phyloP scores from a whole-genome alignment of 2,113 vertebrate genomes.

The Agapornis roseicollis region DNA sequence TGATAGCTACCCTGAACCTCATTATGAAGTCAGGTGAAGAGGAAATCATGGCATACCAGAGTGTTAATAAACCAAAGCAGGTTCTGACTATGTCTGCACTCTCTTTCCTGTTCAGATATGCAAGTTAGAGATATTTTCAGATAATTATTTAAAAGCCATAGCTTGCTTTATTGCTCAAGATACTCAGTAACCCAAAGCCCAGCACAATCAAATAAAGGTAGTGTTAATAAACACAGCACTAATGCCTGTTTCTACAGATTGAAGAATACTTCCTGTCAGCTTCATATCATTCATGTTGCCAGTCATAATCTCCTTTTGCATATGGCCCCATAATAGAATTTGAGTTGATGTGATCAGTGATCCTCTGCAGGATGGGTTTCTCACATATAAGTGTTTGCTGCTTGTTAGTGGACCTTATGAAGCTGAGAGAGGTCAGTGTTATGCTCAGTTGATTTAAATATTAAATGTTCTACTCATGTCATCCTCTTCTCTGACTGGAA shows the following conservation, averaged over 20 bases:
- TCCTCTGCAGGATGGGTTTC: not conserved
- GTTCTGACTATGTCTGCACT: not conserved
- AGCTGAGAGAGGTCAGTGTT: slow-evolving; percentile 12
- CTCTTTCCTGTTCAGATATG: not conserved
- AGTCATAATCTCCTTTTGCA: not conserved
- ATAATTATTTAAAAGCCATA: slow-evolving; percentile 33
- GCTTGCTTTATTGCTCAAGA: not conserved
- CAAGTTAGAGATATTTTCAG: not conserved
- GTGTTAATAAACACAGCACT: not conserved
- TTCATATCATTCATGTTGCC: not conserved
- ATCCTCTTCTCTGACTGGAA: slow-evolving; percentile 23
- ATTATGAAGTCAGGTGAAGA: not conserved
- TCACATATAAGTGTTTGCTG: not conserved
- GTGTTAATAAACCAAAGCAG: not conserved
- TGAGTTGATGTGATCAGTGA: not conserved
- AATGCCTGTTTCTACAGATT: not conserved
- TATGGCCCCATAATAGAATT: not conserved
- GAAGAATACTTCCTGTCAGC: not conserved
- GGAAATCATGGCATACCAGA: not conserved
- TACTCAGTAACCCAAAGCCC: not conserved
- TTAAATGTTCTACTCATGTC: not conserved
- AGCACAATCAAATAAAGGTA: not conserved
- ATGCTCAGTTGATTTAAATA: slow-evolving; percentile 50
- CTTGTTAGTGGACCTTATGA: slow-evolving; percentile 4
- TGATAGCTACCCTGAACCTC: not conserved